Base-by-base conservation (phyloP, 2,113 vertebrate genomes). In the Callopanchax toddi region DNA sequence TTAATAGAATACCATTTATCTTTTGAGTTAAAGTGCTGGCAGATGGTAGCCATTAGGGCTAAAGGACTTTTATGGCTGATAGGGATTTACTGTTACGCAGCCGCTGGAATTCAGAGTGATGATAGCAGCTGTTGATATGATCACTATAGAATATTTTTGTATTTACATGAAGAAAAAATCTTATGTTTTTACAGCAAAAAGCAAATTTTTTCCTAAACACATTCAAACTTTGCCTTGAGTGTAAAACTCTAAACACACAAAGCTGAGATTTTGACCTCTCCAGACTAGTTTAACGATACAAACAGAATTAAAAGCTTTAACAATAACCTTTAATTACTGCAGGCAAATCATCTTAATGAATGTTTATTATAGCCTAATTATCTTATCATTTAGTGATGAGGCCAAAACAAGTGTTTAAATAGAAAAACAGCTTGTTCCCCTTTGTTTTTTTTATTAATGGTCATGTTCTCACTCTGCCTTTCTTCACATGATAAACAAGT, bases 1-100 rank as follows among this genome's bases (percentile, higher is more conserved):
- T 76, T 79, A 85, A 84, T 81, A 81, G 72, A 82, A 76, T 74
- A 81, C 80, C 55, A 87, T 87, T 87, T 80, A 51, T 89, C 86
- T 83, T 69, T 62, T 59, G 71, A 53, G 57, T 62, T 64, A 83
- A 68, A 69, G 57, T 48, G 43, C 69, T 67, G 49, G 64, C 72
- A 79, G 73, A 61, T 69, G 43, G 66, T 65, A 55, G 60, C 69
- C 67, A 62, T 67, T 70, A 32, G 60, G 49, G 75, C 74, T 67
- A 67, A 72, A 66, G 55, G 37, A 53, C 70, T 26, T 67, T 46
- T 52, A 26, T 54, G 55, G 62, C 65, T 64, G 2, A 66, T 66
- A 42, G 43, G 63, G 9, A 32, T 81, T 64, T 54, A 36, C 52
- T n/a, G 73, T 48, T 55, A 50, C 51, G 25, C 15, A 74, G 63